A percentile compares a stretch with the other conserved stretches of the same genome.
Conservation (phyloP, 1,140 invertebrate species). For the Tetranychus urticae region DNA sequence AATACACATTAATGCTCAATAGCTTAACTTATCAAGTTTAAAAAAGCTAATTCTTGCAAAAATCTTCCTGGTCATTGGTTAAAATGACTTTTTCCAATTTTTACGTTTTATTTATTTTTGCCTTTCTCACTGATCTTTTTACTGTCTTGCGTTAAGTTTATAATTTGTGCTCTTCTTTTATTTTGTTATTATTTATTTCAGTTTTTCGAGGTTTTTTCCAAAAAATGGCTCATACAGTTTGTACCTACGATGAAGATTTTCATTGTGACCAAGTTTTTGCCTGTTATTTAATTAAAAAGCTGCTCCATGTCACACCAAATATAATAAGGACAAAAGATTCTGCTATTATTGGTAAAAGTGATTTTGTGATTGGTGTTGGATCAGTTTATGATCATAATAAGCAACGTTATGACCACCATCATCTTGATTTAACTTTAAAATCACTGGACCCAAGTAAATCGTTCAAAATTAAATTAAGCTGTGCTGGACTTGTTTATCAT, state of each 20-base stretch:
- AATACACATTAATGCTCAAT: too few species aligned
- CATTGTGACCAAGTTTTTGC: conserved; percentile 91
- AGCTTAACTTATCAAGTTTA: too few species aligned
- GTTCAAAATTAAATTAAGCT: conserved; percentile 53
- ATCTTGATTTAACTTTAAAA: conserved; percentile 37
- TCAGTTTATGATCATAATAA: conserved; percentile 47
- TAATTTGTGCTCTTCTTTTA: too few species aligned
- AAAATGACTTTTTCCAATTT: too few species aligned
- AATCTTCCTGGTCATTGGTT: too few species aligned
- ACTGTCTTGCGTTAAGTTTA: too few species aligned
- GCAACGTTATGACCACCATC: conserved; percentile 77
- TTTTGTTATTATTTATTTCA: too few species aligned
- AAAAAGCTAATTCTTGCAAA: too few species aligned
- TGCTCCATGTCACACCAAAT: conserved; percentile 48
- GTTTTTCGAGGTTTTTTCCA: too few species aligned
- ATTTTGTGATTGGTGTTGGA: conserved; percentile 90
- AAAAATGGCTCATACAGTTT: conserved; percentile 18
- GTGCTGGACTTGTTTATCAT: conserved; percentile 76
- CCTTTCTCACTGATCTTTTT: too few species aligned
- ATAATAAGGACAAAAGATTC: conserved; percentile 44
- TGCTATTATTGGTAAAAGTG: conserved; percentile 46
- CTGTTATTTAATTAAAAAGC: conserved; percentile 59
- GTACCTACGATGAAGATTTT: conserved; percentile 41
- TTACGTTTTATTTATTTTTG: too few species aligned
- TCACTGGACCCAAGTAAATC: conserved; percentile 28